Evolutionary conservation across 2,797 vertebrate genomes (phyloP), one percentile per base, ranked within the genome.

Genomic region (Anableps anableps): DNA sequence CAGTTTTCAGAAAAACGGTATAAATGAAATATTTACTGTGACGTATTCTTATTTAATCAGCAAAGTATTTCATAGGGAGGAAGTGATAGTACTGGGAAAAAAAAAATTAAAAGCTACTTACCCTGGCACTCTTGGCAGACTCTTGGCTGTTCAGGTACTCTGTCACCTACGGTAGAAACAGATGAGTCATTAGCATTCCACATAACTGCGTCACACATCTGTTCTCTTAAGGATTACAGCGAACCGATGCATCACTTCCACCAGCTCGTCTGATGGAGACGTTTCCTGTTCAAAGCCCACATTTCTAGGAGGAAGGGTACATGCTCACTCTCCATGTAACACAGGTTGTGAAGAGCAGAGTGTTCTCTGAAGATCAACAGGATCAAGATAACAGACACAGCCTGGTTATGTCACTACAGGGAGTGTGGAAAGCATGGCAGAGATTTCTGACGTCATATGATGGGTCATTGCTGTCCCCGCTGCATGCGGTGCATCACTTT

Each of bases 111-210:
- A 75, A 77, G 64, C 17, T 48, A 92, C 97, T 97, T 89, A 98
- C 97, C 95, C 98, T 95, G 93, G 97, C 96, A 34, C 96, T 97
- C 94, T 99, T 99, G 88, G 98, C 98, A 26, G 97, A 96, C 93
- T 99, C 98, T 95, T 99, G 98, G 79, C 96, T 97, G 6, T 96
- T 98, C 94, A 98, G 95, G 91, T 98, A 99, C 85, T 99, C 98
- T 0, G 96, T 97, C 91, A 99, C 95, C 98, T 99, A n/a, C 47
- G 60, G 90, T 3, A 80, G 64, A 81, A 74, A 85, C 70, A 86
- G 70, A 86, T 16, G n/a, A 66, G 72, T 29, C 81, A 79, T 91
- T 81, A 91, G 84, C 75, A 89, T 53, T 79, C 83, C 73, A 76
- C 80, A 89, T 79, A 81, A 50, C 81, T 26, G 80, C 50, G 6